phyloP scores from a whole-genome alignment of 2,888 invertebrate genomes.

The Drosophila prolongata region DNA sequence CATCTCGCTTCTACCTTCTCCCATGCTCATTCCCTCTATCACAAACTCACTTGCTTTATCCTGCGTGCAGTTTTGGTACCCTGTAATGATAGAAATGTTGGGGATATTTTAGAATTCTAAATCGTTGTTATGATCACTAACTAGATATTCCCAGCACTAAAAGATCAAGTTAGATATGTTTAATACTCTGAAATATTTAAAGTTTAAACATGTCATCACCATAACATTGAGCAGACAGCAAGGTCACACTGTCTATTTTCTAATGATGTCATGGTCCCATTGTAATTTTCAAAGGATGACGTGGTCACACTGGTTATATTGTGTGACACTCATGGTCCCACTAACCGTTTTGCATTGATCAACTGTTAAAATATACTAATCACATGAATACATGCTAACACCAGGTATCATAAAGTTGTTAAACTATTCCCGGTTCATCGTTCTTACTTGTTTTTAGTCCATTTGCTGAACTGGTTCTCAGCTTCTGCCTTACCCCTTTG shows the following conservation, averaged over 20 bases:
- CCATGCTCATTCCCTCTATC: neutral
- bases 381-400: neutral
- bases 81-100: slow-evolving; percentile 5
- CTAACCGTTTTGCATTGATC: neutral
- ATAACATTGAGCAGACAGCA: neutral
- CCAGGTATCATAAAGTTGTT: slow-evolving; percentile 3
- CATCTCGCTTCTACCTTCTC: slow-evolving; percentile 1
- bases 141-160: too few species aligned
- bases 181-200: too few species aligned
- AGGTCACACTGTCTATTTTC: neutral
- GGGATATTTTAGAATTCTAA: neutral
- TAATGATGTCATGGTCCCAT: too few species aligned
- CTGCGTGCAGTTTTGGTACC: slow-evolving; percentile 28
- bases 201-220: too few species aligned
- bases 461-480: slow-evolving; percentile 79
- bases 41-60: slow-evolving; percentile 1
- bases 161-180: too few species aligned
- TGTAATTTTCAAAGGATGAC: too few species aligned
- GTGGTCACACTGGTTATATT: neutral
- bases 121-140: too few species aligned
- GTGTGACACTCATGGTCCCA: neutral
- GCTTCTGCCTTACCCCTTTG: slow-evolving; percentile 38
- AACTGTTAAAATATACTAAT: neutral
- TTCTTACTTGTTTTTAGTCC: slow-evolving; percentile 50
- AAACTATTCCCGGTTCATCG: slow-evolving; percentile 8